Conservation (phyloP, 1,140 invertebrate species). For the Cotesia typhae region DNA sequence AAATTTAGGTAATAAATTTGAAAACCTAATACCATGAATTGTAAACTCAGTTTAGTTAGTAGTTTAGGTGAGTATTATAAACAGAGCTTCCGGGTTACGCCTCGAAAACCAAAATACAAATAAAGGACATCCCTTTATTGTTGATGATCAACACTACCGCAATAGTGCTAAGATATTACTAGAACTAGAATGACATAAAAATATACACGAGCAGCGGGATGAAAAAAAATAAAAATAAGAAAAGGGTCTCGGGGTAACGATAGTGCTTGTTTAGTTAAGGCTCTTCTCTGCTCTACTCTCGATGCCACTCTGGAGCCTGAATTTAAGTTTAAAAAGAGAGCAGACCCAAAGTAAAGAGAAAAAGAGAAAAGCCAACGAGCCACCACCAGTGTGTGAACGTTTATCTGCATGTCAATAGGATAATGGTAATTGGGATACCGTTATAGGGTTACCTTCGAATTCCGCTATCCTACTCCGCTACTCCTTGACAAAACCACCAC, state of each 20-base stretch:
- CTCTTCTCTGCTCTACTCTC: neutral
- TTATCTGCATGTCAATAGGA: conserved; percentile 63
- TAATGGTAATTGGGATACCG: conserved; percentile 62
- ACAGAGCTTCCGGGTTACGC: conserved; percentile 55
- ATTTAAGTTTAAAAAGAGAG: neutral
- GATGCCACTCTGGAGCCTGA: too few relatives aligned
- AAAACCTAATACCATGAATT: conserved; percentile 51
- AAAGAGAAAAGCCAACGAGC: conserved; percentile 22
- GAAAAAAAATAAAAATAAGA: conserved; percentile 30
- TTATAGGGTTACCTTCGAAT: conserved; percentile 46
- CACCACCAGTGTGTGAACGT: conserved; percentile 27
- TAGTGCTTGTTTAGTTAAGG: conserved; percentile 30
- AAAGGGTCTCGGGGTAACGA: conserved; percentile 20
- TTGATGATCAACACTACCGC: conserved; percentile 31
- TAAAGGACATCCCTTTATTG: conserved; percentile 47
- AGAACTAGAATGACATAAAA: conserved; percentile 9
- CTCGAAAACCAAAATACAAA: conserved; percentile 65
- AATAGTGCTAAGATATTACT: conserved; percentile 25
- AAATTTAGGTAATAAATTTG: conserved; percentile 32
- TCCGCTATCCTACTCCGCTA: conserved; percentile 17
- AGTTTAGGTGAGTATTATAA: neutral
- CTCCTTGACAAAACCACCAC: conserved; percentile 3
- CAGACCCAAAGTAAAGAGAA: conserved; percentile 3
- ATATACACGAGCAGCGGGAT: conserved; percentile 14
- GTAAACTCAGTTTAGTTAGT: conserved; percentile 29